Evolutionary conservation across 1,140 invertebrate species (phyloP).

Genomic region (Zaprionus africanus): DNA sequence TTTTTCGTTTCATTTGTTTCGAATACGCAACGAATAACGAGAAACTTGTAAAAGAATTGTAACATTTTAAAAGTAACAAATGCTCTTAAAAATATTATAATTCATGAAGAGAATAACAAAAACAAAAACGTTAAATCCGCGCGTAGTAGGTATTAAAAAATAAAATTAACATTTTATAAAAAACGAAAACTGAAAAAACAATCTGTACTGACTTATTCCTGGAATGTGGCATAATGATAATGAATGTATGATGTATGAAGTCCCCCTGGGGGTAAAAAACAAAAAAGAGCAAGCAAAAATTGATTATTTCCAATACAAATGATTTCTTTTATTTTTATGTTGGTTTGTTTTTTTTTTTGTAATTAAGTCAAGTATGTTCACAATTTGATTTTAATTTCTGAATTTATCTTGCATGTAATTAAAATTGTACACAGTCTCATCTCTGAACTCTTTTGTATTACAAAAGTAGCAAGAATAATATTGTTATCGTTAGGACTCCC

Average conservation of each 20-base stretch:
- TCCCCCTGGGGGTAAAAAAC: background rate
- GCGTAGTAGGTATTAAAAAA: conserved; percentile 78
- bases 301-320: conserved; percentile 43
- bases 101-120: conserved; percentile 46
- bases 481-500: conserved; percentile 44
- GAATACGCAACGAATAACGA: conserved; percentile 57
- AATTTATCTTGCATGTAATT: conserved; percentile 71
- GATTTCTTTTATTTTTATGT: conserved; percentile 50
- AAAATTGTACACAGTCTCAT: conserved; percentile 80
- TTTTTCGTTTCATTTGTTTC: conserved; percentile 45
- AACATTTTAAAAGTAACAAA: conserved; percentile 69
- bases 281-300: background rate
- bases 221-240: background rate
- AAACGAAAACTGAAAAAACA: conserved; percentile 26
- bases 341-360: conserved; percentile 59
- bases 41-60: conserved; percentile 58
- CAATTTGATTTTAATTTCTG: conserved; percentile 56
- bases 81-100: conserved; percentile 69
- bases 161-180: conserved; percentile 81
- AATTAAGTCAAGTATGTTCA: conserved; percentile 75
- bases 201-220: conserved; percentile 2
- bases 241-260: background rate
- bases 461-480: conserved; percentile 79
- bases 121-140: conserved; percentile 69
- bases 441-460: conserved; percentile 72